These are phyloP conservation scores for Drosophila azteca DNA, from an alignment of 1,140 invertebrate genomes.

Conservation along the genomic window DNA sequence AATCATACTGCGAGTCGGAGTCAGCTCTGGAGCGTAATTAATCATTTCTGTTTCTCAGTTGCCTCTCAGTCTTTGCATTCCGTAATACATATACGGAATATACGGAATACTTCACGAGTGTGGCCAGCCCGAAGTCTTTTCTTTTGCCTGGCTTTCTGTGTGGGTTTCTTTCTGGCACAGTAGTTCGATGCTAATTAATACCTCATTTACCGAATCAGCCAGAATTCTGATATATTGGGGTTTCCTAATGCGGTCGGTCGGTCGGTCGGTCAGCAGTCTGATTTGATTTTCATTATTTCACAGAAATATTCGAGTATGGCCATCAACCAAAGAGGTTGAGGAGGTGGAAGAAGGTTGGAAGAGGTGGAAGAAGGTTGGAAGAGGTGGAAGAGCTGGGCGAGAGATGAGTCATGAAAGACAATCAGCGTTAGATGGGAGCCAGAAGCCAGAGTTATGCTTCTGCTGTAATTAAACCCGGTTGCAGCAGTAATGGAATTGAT, in stretches of 20 bases:
- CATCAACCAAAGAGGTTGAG: not conserved
- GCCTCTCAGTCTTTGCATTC: constrained; percentile 8
- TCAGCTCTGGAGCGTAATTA: constrained; percentile 67
- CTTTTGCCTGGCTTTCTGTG: constrained; percentile 10
- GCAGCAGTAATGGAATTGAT: too few relatives aligned
- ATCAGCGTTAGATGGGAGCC: too few relatives aligned
- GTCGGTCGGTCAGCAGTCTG: constrained; percentile 35
- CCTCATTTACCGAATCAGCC: constrained; percentile 64
- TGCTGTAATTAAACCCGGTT: too few relatives aligned
- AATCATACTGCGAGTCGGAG: constrained; percentile 74
- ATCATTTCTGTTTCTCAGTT: constrained; percentile 66
- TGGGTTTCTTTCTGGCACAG: constrained; percentile 33
- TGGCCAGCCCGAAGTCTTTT: constrained; percentile 36
- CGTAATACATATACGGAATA: not conserved
- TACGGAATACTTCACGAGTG: constrained; percentile 23
- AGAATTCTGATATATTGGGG: constrained; percentile 31
- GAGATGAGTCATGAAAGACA: too few relatives aligned
- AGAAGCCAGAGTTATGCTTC: too few relatives aligned
- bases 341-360: too few relatives aligned
- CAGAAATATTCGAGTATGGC: not conserved
- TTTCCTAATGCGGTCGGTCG: constrained; percentile 29
- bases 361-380: too few relatives aligned
- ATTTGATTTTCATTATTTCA: constrained; percentile 43
- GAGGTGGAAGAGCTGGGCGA: not conserved
- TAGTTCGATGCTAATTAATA: constrained; percentile 78